These are phyloP conservation scores for Rhombomys opimus DNA, from an alignment of 2,113 vertebrate genomes.

Conservation along the genomic window DNA sequence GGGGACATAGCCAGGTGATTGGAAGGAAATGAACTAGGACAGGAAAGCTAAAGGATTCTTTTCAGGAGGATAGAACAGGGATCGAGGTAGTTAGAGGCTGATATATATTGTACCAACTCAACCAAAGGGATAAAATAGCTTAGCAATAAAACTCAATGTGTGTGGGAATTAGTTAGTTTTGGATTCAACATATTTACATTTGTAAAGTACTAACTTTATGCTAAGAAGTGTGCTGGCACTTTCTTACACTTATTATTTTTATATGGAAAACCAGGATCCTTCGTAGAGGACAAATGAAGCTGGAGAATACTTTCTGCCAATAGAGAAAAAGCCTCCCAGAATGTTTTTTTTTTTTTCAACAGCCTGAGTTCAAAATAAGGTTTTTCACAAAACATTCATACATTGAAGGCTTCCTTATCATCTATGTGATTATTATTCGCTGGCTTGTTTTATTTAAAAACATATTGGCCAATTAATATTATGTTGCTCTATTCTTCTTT, in stretches of 20 bases:
- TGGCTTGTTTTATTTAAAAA: neutral
- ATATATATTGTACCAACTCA: constrained; percentile 40
- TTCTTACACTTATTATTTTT: constrained; percentile 59
- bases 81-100: neutral
- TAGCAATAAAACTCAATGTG: constrained; percentile 61
- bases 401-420: neutral
- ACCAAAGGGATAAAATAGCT: constrained; percentile 56
- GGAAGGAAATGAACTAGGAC: neutral
- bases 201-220: constrained; percentile 66
- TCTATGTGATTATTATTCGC: neutral
- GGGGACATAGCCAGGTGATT: neutral
- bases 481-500: neutral
- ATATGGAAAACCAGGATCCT: constrained; percentile 46
- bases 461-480: neutral
- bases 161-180: constrained; percentile 61
- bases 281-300: constrained; percentile 47
- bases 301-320: constrained; percentile 21
- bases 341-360: constrained; percentile 24
- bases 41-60: neutral
- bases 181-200: constrained; percentile 67
- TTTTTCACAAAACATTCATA: neutral
- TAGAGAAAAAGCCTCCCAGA: neutral
- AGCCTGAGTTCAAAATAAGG: constrained; percentile 14
- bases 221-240: constrained; percentile 46
- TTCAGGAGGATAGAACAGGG: constrained; percentile 14